Conservation (phyloP, 1,140 invertebrate genomes). For the Brachionus manjavacas region DNA sequence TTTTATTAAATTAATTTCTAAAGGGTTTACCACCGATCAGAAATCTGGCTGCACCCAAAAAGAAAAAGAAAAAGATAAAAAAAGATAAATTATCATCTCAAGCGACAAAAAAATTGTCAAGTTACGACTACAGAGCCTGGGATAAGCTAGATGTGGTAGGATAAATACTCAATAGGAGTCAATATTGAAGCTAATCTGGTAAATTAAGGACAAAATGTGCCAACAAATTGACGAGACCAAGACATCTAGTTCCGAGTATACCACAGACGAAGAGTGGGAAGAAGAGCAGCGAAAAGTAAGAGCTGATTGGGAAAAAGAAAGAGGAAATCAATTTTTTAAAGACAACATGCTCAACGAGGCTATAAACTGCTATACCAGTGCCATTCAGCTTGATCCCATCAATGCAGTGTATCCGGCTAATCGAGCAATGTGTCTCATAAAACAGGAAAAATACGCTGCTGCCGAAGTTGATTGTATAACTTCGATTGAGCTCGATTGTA, state of each 20-base stretch:
- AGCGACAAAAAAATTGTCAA: conserved; percentile 57
- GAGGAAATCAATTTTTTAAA: conserved; percentile 75
- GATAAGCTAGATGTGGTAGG: conserved; percentile 74
- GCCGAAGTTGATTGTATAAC: conserved; percentile 71
- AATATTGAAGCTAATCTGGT: not conserved
- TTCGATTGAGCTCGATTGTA: conserved; percentile 67
- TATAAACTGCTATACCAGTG: conserved; percentile 72
- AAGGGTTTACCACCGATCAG: conserved; percentile 59
- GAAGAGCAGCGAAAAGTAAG: conserved; percentile 53
- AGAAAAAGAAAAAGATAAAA: conserved; percentile 50
- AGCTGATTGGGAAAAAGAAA: conserved; percentile 57
- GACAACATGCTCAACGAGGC: conserved; percentile 71
- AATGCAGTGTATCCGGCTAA: conserved; percentile 81
- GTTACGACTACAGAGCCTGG: conserved; percentile 69
- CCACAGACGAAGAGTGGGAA: conserved; percentile 58
- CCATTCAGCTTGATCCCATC: conserved; percentile 69
- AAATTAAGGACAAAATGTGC: conserved; percentile 65
- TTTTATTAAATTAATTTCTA: not conserved
- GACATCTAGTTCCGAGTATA: conserved; percentile 51
- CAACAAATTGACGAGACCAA: conserved; percentile 63
- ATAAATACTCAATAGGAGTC: not conserved
- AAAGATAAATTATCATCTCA: conserved; percentile 47
- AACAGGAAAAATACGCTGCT: conserved; percentile 69
- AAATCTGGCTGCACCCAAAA: conserved; percentile 52
- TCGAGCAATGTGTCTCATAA: conserved; percentile 77